A percentile compares a stretch with the other conserved stretches of the same genome.
These are phyloP conservation scores for Ciona savignyi DNA, from an alignment of 23 tunicate genomes.

Conservation along the genomic window DNA sequence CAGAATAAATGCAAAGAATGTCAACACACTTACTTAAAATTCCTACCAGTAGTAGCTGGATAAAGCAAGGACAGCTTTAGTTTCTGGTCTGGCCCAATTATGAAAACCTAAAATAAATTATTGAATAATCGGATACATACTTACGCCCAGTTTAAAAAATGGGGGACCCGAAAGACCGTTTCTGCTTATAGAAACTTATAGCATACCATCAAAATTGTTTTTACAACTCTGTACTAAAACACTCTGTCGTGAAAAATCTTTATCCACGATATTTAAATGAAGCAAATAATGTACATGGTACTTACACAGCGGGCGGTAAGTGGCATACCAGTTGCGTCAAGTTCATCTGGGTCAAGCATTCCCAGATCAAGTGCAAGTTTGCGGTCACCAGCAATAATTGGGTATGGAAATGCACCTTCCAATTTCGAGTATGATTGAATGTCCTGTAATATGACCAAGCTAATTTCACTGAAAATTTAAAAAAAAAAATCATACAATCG, in stretches of 20 bases:
- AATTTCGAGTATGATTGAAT: conserved; percentile 47
- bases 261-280: too few species aligned
- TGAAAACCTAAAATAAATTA: too few species aligned
- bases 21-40: conserved; percentile 62
- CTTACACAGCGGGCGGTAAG: conserved; percentile 92
- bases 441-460: too few species aligned
- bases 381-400: conserved; percentile 85
- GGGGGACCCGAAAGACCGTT: too few species aligned
- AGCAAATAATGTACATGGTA: too few species aligned
- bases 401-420: conserved; percentile 79
- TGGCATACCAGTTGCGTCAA: conserved; percentile 87
- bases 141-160: too few species aligned
- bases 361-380: conserved; percentile 60
- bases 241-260: neutral
- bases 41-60: conserved; percentile 99
- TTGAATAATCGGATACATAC: too few species aligned
- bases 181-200: too few species aligned
- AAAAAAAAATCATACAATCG: neutral
- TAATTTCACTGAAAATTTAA: neutral
- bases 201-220: too few species aligned
- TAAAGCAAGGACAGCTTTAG: conserved; percentile 87
- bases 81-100: conserved; percentile 90
- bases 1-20: too few species aligned
- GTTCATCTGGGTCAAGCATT: conserved; percentile 97
- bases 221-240: too few species aligned